Conservation (phyloP, 2,797 vertebrate genomes). For the Pangasius macronema region DNA sequence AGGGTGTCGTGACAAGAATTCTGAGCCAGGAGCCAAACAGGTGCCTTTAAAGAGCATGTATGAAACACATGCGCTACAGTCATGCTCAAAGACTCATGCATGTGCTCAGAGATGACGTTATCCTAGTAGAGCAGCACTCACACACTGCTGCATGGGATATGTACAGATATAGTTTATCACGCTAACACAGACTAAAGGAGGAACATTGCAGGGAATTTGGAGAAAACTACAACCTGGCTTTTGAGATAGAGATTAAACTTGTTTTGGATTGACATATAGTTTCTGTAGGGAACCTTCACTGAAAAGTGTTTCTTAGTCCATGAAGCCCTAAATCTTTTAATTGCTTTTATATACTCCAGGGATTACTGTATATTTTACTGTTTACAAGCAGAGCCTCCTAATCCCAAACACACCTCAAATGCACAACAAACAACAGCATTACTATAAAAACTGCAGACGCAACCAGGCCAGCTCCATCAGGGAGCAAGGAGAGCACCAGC, state of each 20-base stretch:
- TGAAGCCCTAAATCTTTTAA: constrained; percentile 44
- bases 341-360: constrained; percentile 37
- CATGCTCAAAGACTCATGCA: not conserved
- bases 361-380: constrained; percentile 43
- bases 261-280: constrained; percentile 15
- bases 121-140: not conserved
- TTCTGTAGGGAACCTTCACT: constrained; percentile 15
- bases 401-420: constrained; percentile 43
- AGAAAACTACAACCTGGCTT: not conserved
- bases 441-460: constrained; percentile 73
- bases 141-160: not conserved
- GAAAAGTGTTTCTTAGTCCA: constrained; percentile 36
- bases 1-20: constrained; percentile 23
- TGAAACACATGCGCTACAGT: not conserved
- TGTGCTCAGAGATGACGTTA: constrained; percentile 5
- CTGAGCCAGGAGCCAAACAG: constrained; percentile 33
- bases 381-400: constrained; percentile 46
- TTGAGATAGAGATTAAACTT: constrained; percentile 32
- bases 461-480: constrained; percentile 65
- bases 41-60: constrained; percentile 35
- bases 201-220: not conserved
- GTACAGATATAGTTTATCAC: not conserved
- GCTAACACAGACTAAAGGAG: not conserved
- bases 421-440: constrained; percentile 43
- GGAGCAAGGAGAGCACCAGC: constrained; percentile 43